Evolutionary conservation across 2,113 vertebrate species (phyloP).

Genomic region (Anas platyrhynchos): DNA sequence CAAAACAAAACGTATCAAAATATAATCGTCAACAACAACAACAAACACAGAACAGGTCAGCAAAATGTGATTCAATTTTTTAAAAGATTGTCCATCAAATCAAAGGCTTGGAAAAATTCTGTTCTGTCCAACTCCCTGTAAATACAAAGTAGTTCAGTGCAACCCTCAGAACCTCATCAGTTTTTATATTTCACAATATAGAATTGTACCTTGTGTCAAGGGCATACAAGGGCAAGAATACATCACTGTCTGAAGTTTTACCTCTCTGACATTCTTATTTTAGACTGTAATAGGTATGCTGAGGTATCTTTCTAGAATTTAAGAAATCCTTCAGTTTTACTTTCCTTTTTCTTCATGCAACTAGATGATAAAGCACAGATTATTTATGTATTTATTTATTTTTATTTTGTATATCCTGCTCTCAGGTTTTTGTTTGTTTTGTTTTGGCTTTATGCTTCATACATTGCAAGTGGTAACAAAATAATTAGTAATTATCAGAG

Average conservation of each 20-base stretch:
- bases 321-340: background rate
- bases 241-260: background rate
- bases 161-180: background rate
- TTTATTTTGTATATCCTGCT: background rate
- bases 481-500: background rate
- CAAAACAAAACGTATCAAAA: background rate
- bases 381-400: background rate
- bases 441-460: background rate
- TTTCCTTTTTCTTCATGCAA: background rate
- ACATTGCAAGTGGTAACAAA: background rate
- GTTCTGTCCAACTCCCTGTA: background rate
- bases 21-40: no score
- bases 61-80: background rate
- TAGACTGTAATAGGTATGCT: background rate
- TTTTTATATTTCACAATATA: background rate
- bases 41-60: background rate
- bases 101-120: background rate
- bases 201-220: background rate
- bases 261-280: background rate
- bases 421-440: background rate
- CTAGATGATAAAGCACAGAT: background rate
- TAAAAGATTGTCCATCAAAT: background rate
- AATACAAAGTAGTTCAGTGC: background rate
- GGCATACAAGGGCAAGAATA: background rate
- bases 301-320: background rate